These are phyloP conservation scores for Colius striatus DNA, from an alignment of 2,113 vertebrate species.

Conservation along the genomic window DNA sequence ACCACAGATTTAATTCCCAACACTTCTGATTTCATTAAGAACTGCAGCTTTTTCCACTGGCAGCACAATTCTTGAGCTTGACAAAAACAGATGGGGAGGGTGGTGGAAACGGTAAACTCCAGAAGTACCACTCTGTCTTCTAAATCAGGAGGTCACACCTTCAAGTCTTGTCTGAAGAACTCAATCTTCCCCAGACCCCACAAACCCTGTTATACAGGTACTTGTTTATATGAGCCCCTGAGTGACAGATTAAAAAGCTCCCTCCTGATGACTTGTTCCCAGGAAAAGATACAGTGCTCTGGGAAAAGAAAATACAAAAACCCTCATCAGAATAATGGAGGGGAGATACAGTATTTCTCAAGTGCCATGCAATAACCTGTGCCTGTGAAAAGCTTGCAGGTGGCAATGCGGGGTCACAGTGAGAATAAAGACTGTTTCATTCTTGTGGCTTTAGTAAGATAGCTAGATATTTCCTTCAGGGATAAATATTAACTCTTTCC, in stretches of 20 bases:
- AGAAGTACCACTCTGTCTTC: slow-evolving; percentile 66
- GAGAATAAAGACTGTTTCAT: neutral
- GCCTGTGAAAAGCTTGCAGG: neutral
- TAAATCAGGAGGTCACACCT: slow-evolving; percentile 67
- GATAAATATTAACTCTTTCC: slow-evolving; percentile 16
- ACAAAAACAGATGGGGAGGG: slow-evolving; percentile 64
- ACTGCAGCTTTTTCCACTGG: slow-evolving; percentile 43
- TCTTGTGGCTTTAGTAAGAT: neutral
- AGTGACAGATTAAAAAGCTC: slow-evolving; percentile 65
- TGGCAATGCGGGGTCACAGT: neutral
- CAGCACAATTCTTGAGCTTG: slow-evolving; percentile 63
- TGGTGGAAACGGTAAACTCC: slow-evolving; percentile 67
- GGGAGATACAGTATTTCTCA: slow-evolving; percentile 35
- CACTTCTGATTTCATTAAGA: slow-evolving; percentile 67
- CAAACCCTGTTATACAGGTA: slow-evolving; percentile 68
- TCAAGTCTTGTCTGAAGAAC: slow-evolving; percentile 66
- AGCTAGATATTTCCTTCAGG: neutral
- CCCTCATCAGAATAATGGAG: slow-evolving; percentile 55
- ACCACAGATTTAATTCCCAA: slow-evolving; percentile 60
- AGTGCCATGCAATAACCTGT: slow-evolving; percentile 31
- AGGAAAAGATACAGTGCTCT: slow-evolving; percentile 28
- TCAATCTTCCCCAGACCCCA: slow-evolving; percentile 55
- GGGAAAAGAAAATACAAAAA: neutral
- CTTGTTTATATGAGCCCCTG: slow-evolving; percentile 42
- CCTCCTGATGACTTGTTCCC: slow-evolving; percentile 38